These are phyloP conservation scores for Anser brachyrhynchus DNA, from an alignment of 2,113 vertebrate genomes.

Conservation along the genomic window DNA sequence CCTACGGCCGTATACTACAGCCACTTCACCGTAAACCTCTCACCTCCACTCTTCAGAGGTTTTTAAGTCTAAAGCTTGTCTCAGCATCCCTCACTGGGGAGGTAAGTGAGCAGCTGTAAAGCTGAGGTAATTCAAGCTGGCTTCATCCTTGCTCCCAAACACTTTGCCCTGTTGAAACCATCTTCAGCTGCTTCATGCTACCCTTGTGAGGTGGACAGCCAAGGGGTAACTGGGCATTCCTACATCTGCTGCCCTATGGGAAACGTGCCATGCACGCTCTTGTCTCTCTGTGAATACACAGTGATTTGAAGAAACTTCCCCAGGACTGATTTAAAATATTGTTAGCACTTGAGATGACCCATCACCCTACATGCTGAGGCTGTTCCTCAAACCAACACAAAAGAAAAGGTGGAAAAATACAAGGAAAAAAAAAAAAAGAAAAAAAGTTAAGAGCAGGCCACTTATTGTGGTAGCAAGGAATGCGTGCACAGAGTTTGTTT, in stretches of 20 bases:
- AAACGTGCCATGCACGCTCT: not conserved
- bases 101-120: not conserved
- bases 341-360: not conserved
- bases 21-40: not conserved
- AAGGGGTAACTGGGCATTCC: not conserved
- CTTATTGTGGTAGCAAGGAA: slow-evolving; percentile 30
- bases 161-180: not conserved
- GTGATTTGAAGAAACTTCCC: not conserved
- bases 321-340: not conserved
- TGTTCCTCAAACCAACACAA: not conserved
- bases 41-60: not conserved
- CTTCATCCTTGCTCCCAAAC: rapidly evolving
- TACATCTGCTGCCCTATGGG: rapidly evolving
- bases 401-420: not conserved
- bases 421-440: not conserved
- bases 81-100: not conserved
- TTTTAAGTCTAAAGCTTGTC: not conserved
- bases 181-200: rapidly evolving
- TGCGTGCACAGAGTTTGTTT: not conserved
- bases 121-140: not conserved
- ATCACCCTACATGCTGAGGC: not conserved
- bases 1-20: not conserved
- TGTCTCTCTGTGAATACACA: not conserved
- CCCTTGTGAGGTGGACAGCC: not conserved
- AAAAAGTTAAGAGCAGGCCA: not conserved